Evolutionary conservation across 2,888 invertebrate species (phyloP), one percentile per base, ranked within the genome.

Genomic region (Elegia similella): DNA sequence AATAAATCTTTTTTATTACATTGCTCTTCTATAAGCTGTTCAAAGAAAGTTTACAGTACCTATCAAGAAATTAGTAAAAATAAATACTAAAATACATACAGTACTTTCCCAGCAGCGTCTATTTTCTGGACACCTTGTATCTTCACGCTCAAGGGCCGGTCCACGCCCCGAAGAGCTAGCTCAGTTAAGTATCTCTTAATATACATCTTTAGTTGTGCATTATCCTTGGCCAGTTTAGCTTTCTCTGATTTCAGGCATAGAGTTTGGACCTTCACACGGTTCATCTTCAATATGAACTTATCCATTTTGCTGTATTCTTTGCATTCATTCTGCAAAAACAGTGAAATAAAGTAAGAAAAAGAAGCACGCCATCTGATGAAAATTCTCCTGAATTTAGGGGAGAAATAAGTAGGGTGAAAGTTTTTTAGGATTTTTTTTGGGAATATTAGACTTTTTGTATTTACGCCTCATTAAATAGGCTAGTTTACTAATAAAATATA

Each of bases 211-310:
- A 95, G 71, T 54, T 92, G 87, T 7, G 92, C 84, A 74, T 96
- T 96, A 73, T 95, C 95, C 54, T 89, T 85, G 6, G 90, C 77
- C 43, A 94, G 69, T 52, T 88, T 90, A 0, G 72, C 69, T 60
- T 87, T 88, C 62, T 92, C 92, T 0, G 84, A 75, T 63, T 67
- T 83, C 2, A 92, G 67, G 57, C 91, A 88, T 57, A 89, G 73
- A 0, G 84, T 80, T 57, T 92, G 91, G 0, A 92, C 86, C 57
- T 78, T 83, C 0, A 82, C 88, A 59, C 86, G 73, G 72, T 91
- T 92, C 13, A 83, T 70, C 80, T 91, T 92, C 5, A 88, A 63
- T 93, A 96, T 94, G 74, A 96, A 96, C 66, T 94, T 94, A 62
- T 95, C 94, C 88, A 96, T 85, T 75, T 94, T 93, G 12, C 87